A percentile compares a stretch with the other conserved stretches of the same genome.
phyloP scores from a whole-genome alignment of 2,113 vertebrate genomes.

The Poeciliopsis turrubarensis region DNA sequence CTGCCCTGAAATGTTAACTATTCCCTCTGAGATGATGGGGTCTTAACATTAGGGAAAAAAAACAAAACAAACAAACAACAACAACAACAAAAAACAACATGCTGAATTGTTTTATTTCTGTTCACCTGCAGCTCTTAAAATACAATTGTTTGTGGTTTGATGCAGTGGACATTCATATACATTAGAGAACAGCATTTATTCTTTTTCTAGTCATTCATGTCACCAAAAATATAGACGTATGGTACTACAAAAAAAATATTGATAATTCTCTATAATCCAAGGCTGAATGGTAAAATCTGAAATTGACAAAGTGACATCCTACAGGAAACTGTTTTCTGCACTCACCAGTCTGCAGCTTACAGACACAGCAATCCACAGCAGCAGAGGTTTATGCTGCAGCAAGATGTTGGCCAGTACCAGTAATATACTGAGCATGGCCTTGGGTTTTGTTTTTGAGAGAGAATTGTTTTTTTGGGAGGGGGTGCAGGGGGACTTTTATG shows the following conservation, averaged over 20 bases:
- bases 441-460: not conserved
- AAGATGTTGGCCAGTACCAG: not conserved
- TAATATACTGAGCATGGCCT: not conserved
- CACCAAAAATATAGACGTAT: too few species aligned
- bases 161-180: too few species aligned
- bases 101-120: too few species aligned
- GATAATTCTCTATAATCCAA: not conserved
- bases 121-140: not conserved
- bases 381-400: not conserved
- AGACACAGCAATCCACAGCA: rapidly evolving
- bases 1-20: not conserved
- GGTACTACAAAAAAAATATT: not conserved
- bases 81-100: too few species aligned
- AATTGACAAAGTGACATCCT: not conserved
- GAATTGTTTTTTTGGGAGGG: rapidly evolving
- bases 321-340: not conserved
- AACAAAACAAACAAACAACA: too few species aligned
- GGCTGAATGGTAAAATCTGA: not conserved
- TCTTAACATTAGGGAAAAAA: not conserved
- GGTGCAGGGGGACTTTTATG: not conserved
- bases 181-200: too few species aligned
- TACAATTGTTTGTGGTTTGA: too few species aligned
- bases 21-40: not conserved
- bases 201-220: too few species aligned
- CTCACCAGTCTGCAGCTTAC: not conserved